Evolutionary conservation across 2,797 vertebrate species (phyloP).

Genomic region (Arnoldichthys spilopterus): DNA sequence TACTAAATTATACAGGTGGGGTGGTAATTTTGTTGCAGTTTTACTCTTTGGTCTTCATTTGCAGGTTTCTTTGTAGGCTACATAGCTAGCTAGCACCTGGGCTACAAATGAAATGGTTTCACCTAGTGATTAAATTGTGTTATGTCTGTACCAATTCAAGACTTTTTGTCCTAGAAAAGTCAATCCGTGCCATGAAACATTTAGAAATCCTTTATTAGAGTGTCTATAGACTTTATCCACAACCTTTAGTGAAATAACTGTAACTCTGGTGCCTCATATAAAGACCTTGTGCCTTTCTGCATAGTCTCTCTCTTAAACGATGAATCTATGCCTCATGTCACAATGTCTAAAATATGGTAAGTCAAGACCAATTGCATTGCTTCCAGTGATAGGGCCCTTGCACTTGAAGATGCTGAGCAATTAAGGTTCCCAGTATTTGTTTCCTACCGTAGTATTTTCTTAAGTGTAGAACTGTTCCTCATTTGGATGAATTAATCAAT

Average conservation of each 20-base stretch:
- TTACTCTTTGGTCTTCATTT: too few species aligned
- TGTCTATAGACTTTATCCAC: neutral
- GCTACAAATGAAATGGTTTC: too few species aligned
- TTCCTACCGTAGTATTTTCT: neutral
- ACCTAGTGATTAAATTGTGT: too few species aligned
- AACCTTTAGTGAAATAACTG: neutral
- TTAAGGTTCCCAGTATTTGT: neutral
- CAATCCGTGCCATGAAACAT: neutral
- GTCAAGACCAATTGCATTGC: neutral
- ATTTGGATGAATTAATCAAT: conserved; percentile 18
- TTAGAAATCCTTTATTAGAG: neutral
- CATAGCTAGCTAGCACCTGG: too few species aligned
- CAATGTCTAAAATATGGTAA: neutral
- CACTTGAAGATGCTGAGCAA: neutral
- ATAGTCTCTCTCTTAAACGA: neutral
- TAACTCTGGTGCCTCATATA: neutral
- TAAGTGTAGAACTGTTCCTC: conserved; percentile 3
- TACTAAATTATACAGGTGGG: too few species aligned
- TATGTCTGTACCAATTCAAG: too few species aligned
- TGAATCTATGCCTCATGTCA: neutral
- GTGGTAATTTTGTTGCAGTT: too few species aligned
- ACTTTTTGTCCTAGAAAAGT: too few species aligned
- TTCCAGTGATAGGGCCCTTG: neutral
- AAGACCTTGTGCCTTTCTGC: neutral
- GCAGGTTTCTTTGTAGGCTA: too few species aligned